Base-by-base conservation (phyloP, 2,888 invertebrate species). In the Napeogenes inachia region DNA sequence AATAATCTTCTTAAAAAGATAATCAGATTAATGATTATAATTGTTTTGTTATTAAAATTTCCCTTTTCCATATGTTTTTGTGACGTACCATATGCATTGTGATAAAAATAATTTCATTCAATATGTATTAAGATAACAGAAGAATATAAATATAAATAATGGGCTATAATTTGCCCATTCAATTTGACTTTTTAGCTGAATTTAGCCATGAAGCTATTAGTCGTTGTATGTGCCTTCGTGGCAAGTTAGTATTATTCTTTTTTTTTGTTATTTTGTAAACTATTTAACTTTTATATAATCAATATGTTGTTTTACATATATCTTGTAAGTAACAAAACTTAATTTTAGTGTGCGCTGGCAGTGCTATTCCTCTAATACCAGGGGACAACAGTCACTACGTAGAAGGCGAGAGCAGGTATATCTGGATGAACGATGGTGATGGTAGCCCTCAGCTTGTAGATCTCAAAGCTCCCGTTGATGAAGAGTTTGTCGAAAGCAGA, bases 351-450 rank as follows among this genome's bases (percentile, higher is more conserved):
- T 81, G 82, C 69, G 73, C 77, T 54, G 74, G 78, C 38, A 70
- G 68, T 56, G 76, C 77, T 12, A 71, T 82, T 30, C 81, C 82
- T 13, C 30, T 69, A 8, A 60, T 80, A 30, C 87, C 88, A 13
- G 84, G 85, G 35, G 86, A 88, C 64, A 89, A 89, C 64, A 86
- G 84, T 63, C 79, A 85, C 70, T 89, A 89, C 72, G 82, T 85
- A 4, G 87, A 88, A 68, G 89, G 89, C 0, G 75, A 78, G 57
- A 87, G 87, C 69, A 84, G 83, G 2, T 90, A 85, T 70, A 77
- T 89, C 59, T 89, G 88, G 87, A 87, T 89, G 80, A 82, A 86
- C 2, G 83, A 89, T 71, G 80, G 82, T n/a, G 75, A 85, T 0
- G 86, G 83, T 2, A 71, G 70, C 0, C 82, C 84, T 0, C 73